phyloP scores from a whole-genome alignment of 2,888 invertebrate genomes.

The Selenia dentaria region DNA sequence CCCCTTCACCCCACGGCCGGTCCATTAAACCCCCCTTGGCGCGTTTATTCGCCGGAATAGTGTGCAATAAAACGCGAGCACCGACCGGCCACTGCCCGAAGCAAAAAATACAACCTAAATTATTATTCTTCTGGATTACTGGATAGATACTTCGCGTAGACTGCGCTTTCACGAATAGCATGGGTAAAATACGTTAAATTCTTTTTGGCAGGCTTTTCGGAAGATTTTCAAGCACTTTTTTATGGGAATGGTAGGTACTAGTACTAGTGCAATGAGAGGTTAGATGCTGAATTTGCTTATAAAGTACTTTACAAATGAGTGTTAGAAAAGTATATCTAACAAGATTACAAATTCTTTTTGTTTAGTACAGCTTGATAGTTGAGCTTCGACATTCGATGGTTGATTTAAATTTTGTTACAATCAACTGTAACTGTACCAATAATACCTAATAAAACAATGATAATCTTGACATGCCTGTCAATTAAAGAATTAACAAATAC shows the following conservation, averaged over 20 bases:
- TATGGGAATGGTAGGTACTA: slow-evolving; percentile 38
- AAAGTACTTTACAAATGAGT: too few relatives aligned
- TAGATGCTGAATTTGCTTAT: too few relatives aligned
- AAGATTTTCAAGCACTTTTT: slow-evolving; percentile 44
- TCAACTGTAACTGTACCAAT: too few relatives aligned
- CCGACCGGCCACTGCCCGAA: slow-evolving; percentile 66
- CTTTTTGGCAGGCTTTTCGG: slow-evolving; percentile 17
- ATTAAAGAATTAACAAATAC: too few relatives aligned
- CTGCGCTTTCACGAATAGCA: slow-evolving; percentile 35
- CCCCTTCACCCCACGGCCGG: slow-evolving; percentile 43
- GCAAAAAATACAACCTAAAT: slow-evolving; percentile 76
- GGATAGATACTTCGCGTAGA: slow-evolving; percentile 37
- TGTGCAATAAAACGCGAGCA: slow-evolving; percentile 78
- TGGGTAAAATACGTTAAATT: slow-evolving; percentile 35
- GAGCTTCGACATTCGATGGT: too few relatives aligned
- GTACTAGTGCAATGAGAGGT: slow-evolving; percentile 2
- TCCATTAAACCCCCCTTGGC: slow-evolving; percentile 69
- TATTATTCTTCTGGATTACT: slow-evolving; percentile 67
- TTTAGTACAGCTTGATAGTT: too few relatives aligned
- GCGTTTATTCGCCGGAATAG: slow-evolving; percentile 80
- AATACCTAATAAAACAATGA: too few relatives aligned
- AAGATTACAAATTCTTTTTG: too few relatives aligned
- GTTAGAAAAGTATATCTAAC: too few relatives aligned
- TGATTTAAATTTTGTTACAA: too few relatives aligned
- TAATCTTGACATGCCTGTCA: too few relatives aligned